Base-by-base conservation (phyloP, 2,113 vertebrate genomes). In the Tragelaphus scriptus region DNA sequence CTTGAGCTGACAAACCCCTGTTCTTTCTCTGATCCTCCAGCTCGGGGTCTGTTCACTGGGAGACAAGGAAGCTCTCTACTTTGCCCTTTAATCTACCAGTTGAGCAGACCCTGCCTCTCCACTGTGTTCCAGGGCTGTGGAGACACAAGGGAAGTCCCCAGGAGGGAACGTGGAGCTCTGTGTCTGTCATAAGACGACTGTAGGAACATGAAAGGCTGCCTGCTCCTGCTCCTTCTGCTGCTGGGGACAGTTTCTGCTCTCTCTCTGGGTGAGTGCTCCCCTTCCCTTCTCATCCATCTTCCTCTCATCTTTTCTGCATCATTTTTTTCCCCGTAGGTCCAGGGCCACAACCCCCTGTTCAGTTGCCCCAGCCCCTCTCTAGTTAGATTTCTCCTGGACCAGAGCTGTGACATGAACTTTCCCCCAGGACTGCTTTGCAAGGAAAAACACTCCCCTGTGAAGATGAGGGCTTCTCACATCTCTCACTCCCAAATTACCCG, bases 141-240 rank as follows among this genome's bases (percentile, higher is more conserved):
- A 23, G 59, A 82, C 56, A 56, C 63, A 3, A 3, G 3, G 19
- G 61, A n/a, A 56, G 40, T 11, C 21, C 63, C 14, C 5, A 17
- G 81, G 23, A 86, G 14, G 13, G 3, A 84, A 85, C 65, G 61
- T 10, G 36, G 12, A 61, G 21, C 19, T 47, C 65, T 26, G 49
- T 49, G 13, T 5, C 49, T 0, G 2, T 30, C 23, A 11, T 15
- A 44, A 32, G 61, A 47, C 40, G 61, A 47, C 40, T 7, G 6
- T 61, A 28, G 1, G 75, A 68, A 56, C 2, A 97, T 97, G 97
- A 88, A 49, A 4, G 1, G 1, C 26, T 0, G 4, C 1, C 51
- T 97, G 75, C 21, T 94, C 6, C 79, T 97, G 44, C 16, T 44
- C 3, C 13, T 97, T 68, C 36, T 95, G 30, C 92, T 97, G 75